A percentile compares a stretch with the other conserved stretches of the same genome.
phyloP scores from a whole-genome alignment of 2,113 vertebrate genomes.

The Meleagris gallopavo region DNA sequence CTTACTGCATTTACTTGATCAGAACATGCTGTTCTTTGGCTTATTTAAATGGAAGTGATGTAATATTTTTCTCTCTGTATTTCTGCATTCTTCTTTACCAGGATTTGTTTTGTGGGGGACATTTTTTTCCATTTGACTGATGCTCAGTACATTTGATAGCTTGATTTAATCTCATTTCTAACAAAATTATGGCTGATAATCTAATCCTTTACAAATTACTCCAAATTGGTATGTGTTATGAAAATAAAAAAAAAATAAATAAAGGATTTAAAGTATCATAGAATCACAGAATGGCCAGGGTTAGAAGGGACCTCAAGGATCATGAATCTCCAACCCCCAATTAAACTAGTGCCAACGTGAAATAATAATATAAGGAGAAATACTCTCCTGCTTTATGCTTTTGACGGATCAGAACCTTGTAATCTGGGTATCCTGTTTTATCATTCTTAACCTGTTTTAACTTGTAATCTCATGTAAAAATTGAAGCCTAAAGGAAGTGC shows the following conservation, averaged over 20 bases:
- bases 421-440: background rate
- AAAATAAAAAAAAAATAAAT: background rate
- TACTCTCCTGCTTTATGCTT: background rate
- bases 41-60: slow-evolving; percentile 10
- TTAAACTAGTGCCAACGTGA: background rate
- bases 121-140: background rate
- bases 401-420: background rate
- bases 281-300: no score
- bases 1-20: background rate
- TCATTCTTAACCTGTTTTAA: background rate
- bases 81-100: background rate
- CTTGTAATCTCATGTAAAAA: background rate
- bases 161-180: slow-evolving; percentile 15
- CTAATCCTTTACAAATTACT: background rate
- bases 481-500: background rate
- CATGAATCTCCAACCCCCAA: no score
- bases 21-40: background rate
- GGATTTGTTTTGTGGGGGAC: background rate
- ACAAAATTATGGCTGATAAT: background rate
- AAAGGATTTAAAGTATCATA: background rate
- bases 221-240: background rate
- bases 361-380: slow-evolving; percentile 8
- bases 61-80: background rate
- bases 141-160: background rate
- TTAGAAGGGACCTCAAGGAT: no score